Evolutionary conservation across 2,113 vertebrate species (phyloP).

Genomic region (Myocastor coypus): DNA sequence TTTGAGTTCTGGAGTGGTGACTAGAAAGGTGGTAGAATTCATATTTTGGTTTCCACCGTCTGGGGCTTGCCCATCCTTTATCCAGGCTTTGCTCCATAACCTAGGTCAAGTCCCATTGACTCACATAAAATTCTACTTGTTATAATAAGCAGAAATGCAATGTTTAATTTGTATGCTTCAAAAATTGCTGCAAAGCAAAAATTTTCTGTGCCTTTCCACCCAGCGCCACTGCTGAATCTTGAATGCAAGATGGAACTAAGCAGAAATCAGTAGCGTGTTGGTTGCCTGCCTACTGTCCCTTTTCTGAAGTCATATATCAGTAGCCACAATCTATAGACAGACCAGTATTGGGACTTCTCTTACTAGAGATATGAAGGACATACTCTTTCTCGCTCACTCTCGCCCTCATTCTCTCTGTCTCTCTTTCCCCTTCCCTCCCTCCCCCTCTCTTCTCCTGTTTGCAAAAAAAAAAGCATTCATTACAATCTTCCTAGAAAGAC

Average conservation of each 20-base stretch:
- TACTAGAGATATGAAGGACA: not conserved
- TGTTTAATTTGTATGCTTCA: slow-evolving; percentile 17
- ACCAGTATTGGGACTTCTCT: not conserved
- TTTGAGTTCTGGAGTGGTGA: not conserved
- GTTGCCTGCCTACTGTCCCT: not conserved
- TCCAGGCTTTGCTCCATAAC: not conserved
- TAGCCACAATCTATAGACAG: not conserved
- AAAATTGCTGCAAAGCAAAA: not conserved
- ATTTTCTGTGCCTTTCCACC: not conserved
- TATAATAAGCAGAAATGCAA: slow-evolving; percentile 28
- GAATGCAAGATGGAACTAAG: no score
- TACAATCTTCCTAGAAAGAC: not conserved
- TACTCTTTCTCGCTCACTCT: no score
- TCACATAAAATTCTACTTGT: slow-evolving; percentile 51
- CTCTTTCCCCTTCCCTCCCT: no score
- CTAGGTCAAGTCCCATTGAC: not conserved
- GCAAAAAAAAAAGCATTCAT: not conserved
- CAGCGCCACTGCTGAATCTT: not conserved
- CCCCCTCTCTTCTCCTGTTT: not conserved
- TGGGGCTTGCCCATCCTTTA: not conserved
- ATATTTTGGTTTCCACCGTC: not conserved
- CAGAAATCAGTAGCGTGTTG: not conserved
- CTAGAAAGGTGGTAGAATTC: slow-evolving; percentile 32
- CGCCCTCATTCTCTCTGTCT: not conserved
- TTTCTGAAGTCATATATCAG: not conserved